Evolutionary conservation across 2,888 invertebrate genomes (phyloP), one percentile per base, ranked within the genome.

Genomic region (Mythimna loreyi): DNA sequence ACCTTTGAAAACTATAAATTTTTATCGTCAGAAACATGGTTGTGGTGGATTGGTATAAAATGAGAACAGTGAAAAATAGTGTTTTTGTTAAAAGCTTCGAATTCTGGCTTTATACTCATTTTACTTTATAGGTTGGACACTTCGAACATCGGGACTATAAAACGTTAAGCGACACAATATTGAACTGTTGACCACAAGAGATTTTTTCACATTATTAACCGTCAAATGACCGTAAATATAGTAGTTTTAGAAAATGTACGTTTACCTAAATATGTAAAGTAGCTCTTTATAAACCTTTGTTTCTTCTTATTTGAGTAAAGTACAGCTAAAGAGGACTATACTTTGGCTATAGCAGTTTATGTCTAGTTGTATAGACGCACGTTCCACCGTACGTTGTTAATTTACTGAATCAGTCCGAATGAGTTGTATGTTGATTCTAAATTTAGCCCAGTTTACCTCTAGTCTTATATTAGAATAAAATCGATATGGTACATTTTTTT

Each of bases 1-100:
- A 69, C 70, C 64, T 65, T 56, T 75, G 55, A 71, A 66, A 70
- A 70, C 77, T 63, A 66, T 60, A 66, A 0, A 21, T 72, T 71
- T 66, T 63, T 77, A 52, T 52, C 25, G 50, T 49, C 47, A 43
- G 43, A 52, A 66, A 66, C 45, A 47, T 43, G 43, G 59, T 49
- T 13, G 58, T 58, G 33, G 64, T 65, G 60, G 56, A 77, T 70
- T 77, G 55, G 58, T 66, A 53, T 28, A 52, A 72, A 77, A 49
- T 57, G 59, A 60, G 57, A 45, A 19, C 36, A 53, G 28, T n/a
- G 36, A 60, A 63, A 56, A 40, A 47, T 58, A 9, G 1, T 64
- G 19, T 61, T 70, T 66, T 56, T 69, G 58, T 56, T 60, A 57
- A 78, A 74, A 73, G 52, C 68, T 75, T 45, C 65, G 52, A 49